Conservation (phyloP, 2,888 invertebrate genomes). For the Gymnosoma rotundatum region DNA sequence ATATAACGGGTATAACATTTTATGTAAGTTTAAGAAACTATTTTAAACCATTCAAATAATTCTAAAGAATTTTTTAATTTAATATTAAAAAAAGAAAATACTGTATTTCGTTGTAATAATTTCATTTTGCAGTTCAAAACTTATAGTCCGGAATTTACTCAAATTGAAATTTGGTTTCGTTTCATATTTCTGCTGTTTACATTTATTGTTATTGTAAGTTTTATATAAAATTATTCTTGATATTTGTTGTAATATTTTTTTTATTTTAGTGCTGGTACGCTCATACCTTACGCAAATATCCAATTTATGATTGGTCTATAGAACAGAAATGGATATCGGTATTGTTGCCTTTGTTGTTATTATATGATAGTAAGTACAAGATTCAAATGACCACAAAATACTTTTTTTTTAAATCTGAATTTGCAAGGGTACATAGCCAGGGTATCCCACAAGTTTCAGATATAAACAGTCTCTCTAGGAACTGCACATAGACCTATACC, state of each 20-base stretch:
- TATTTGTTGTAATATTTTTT: not conserved
- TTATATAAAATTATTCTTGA: not conserved
- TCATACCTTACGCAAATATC: constrained; percentile 92
- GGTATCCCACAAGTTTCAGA: too few species aligned
- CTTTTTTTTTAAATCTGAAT: too few species aligned
- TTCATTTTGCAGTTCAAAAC: constrained; percentile 90
- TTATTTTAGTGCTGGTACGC: constrained; percentile 95
- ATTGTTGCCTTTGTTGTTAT: constrained; percentile 91
- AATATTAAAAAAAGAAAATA: too few species aligned
- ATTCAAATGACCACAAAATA: too few species aligned
- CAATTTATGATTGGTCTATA: constrained; percentile 96
- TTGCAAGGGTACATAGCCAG: too few species aligned
- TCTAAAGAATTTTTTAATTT: too few species aligned
- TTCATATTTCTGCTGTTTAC: constrained; percentile 95
- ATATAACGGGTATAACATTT: constrained; percentile 91
- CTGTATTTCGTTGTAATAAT: not conserved
- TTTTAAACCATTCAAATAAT: too few species aligned
- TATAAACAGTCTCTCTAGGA: too few species aligned
- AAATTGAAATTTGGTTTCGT: constrained; percentile 98
- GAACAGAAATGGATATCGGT: constrained; percentile 98
- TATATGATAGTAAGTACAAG: constrained; percentile 92
- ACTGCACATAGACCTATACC: too few species aligned
- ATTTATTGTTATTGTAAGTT: constrained; percentile 92
- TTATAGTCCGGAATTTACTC: constrained; percentile 97
- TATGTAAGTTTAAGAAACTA: constrained; percentile 86